A percentile compares a stretch with the other conserved stretches of the same genome.
Evolutionary conservation across 2,888 invertebrate genomes (phyloP).

Genomic region (Sinodicranocentrus sp.): DNA sequence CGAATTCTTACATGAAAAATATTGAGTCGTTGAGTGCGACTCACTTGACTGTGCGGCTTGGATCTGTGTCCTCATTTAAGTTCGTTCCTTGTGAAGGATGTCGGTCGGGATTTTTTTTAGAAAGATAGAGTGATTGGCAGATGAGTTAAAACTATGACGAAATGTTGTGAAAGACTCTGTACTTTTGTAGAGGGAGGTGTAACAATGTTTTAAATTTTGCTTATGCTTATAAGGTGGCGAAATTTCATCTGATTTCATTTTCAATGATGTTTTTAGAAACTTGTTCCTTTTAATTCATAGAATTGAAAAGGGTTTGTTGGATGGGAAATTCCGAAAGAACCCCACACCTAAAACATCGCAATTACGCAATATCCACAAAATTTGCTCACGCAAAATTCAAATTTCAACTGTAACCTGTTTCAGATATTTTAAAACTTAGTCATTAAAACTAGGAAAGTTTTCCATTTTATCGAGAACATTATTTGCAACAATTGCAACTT

Average conservation of each 20-base stretch:
- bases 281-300: no score
- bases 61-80: slow-evolving; percentile 41
- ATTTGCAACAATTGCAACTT: background rate
- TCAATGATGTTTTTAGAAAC: background rate
- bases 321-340: no score
- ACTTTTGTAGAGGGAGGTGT: background rate
- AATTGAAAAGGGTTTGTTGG: no score
- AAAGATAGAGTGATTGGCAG: slow-evolving; percentile 38
- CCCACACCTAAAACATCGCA: no score
- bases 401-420: no score
- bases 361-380: background rate
- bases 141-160: slow-evolving; percentile 35
- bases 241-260: background rate
- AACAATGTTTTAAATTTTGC: background rate
- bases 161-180: slow-evolving; percentile 5
- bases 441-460: background rate
- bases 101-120: slow-evolving; percentile 30
- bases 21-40: slow-evolving; percentile 8
- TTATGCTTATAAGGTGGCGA: background rate
- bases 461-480: background rate
- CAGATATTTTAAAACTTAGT: no score
- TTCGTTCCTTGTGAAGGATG: slow-evolving; percentile 42
- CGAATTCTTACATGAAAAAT: slow-evolving; percentile 19
- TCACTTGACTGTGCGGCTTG: background rate
- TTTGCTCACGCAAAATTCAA: no score